A percentile compares a stretch with the other conserved stretches of the same genome.
phyloP scores from a whole-genome alignment of 2,797 vertebrate species.

The Dallia pectoralis region DNA sequence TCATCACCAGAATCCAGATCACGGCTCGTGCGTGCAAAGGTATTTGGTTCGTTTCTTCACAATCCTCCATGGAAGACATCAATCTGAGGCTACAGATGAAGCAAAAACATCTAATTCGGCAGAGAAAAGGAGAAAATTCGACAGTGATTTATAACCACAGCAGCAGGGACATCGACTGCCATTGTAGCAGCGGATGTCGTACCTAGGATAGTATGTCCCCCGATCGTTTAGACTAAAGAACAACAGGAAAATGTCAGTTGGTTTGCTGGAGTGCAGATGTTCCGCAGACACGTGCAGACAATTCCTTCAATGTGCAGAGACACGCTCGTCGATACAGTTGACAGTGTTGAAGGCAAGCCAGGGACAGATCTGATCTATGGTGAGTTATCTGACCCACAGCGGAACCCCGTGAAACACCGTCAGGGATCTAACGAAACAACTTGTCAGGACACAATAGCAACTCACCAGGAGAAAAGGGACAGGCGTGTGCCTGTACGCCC shows the following conservation, averaged over 20 bases:
- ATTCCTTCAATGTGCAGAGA: constrained; percentile 17
- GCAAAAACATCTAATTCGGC: not conserved
- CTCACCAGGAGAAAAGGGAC: constrained; percentile 3
- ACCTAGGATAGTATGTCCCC: not conserved
- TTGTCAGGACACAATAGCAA: constrained; percentile 40
- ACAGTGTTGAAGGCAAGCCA: constrained; percentile 23
- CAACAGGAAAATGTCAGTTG: not conserved
- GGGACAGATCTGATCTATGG: constrained; percentile 57
- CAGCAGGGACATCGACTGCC: not conserved
- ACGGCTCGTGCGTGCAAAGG: constrained; percentile 51
- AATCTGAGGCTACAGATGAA: not conserved
- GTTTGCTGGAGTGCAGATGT: constrained; percentile 21
- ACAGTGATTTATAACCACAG: no score
- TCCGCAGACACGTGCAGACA: constrained; percentile 41
- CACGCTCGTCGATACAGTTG: constrained; percentile 30
- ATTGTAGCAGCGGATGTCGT: not conserved
- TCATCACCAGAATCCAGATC: constrained; percentile 52
- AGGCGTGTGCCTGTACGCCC: constrained; percentile 13
- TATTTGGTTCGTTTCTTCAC: no score
- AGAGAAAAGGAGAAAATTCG: no score
- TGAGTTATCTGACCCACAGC: constrained; percentile 40
- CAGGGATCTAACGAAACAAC: constrained; percentile 43
- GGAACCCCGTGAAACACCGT: constrained; percentile 24
- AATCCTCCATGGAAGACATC: constrained; percentile 39
- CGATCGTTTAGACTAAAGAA: not conserved